Evolutionary conservation across 2,113 vertebrate species (phyloP), one percentile per base, ranked within the genome.

Genomic region (Tenrec ecaudatus): DNA sequence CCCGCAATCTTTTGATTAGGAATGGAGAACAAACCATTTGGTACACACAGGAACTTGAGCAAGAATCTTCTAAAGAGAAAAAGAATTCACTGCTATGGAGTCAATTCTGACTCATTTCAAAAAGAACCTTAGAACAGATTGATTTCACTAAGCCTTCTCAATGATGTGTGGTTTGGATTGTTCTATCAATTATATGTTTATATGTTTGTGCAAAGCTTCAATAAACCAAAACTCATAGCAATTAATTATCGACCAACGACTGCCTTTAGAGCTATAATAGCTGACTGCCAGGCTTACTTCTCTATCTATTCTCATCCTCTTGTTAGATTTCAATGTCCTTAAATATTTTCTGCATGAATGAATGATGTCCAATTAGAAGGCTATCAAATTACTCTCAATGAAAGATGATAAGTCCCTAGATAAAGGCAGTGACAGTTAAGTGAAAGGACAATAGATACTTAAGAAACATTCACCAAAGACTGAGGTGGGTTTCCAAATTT

Each of bases 291-390:
- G 5, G 14, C 14, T 82, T 47, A 22, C n/a, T 17, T 94, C 19
- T 80, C 27, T 40, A 0, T 38, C 5, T 43, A 23, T 89, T 73
- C 25, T 27, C 12, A 11, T 36, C 66, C 23, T 83, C 80, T 79
- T 73, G 4, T 36, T 75, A 60, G 43, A 27, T 66, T 68, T 93
- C 25, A 85, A 0, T 88, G 47, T 69, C 85, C 87, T 92, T 77
- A 38, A 89, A 33, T 58, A 75, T 90, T 83, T 82, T 57, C 62
- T 83, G 43, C 87, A 66, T 82, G 25, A 47, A 31, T 71, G 76
- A 82, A 86, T 78, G 5, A 73, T 82, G 77, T 43, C 25, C 22
- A 69, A 73, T 71, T 33, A 53, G n/a, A 6, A 89, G 33, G 12
- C 8, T 11, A 79, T n/a, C 27, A 29, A 83, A 57, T 53, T 40